A percentile compares a stretch with the other conserved stretches of the same genome.
phyloP scores from a whole-genome alignment of 2,113 vertebrate genomes.

The Gadus chalcogrammus region DNA sequence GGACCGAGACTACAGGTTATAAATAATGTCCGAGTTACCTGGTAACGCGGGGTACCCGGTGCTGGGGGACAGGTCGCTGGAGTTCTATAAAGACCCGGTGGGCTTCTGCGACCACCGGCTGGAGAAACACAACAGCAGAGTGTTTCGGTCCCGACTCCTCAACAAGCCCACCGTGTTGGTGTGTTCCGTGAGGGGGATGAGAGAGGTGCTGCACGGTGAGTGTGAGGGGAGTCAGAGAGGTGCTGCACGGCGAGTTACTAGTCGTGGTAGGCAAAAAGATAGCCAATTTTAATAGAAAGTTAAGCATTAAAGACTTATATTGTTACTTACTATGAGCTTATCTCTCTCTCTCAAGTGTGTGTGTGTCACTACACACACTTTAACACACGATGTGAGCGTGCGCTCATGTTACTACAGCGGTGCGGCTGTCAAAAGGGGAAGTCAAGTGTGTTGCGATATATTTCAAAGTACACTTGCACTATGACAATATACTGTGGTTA shows the following conservation, averaged over 20 bases:
- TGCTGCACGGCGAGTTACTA: slow-evolving; percentile 33
- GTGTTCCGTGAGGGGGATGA: slow-evolving; percentile 59
- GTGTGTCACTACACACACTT: too few relatives aligned
- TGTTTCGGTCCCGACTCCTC: slow-evolving; percentile 60
- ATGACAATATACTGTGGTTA: too few relatives aligned
- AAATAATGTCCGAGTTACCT: slow-evolving; percentile 59
- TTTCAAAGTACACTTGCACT: too few relatives aligned
- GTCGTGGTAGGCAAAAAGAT: too few relatives aligned
- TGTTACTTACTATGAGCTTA: too few relatives aligned
- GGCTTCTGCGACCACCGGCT: slow-evolving; percentile 53
- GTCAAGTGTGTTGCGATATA: too few relatives aligned
- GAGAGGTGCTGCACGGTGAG: slow-evolving; percentile 62
- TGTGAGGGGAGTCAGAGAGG: slow-evolving; percentile 54
- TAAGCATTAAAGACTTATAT: too few relatives aligned
- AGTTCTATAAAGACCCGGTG: slow-evolving; percentile 68
- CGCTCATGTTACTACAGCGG: too few relatives aligned
- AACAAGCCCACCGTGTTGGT: slow-evolving; percentile 65
- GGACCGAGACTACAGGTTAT: neutral
- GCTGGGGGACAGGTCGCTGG: slow-evolving; percentile 65
- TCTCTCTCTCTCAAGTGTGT: too few relatives aligned
- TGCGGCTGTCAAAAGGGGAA: too few relatives aligned
- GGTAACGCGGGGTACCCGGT: slow-evolving; percentile 60
- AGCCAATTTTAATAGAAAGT: too few relatives aligned
- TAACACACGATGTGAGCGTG: too few relatives aligned
- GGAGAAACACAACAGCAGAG: slow-evolving; percentile 54